A percentile compares a stretch with the other conserved stretches of the same genome.
These are phyloP conservation scores for Xestia sexstrigata DNA, from an alignment of 2,888 invertebrate species.

Conservation along the genomic window DNA sequence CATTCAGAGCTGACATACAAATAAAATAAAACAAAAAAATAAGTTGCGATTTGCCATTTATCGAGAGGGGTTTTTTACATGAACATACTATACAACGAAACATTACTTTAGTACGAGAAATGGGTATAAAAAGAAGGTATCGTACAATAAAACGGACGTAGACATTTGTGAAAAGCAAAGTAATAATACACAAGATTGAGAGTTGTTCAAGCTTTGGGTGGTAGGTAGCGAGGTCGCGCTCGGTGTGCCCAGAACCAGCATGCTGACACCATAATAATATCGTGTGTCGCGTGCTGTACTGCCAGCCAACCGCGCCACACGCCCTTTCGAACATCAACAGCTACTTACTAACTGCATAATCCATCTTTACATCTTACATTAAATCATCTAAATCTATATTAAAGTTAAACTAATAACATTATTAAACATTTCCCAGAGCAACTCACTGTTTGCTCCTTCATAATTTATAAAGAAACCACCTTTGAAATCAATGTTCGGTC, in stretches of 20 bases:
- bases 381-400: constrained; percentile 43
- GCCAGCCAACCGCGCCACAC: neutral
- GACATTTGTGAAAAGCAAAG: constrained; percentile 34
- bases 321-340: neutral
- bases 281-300: neutral
- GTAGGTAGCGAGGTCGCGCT: neutral
- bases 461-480: constrained; percentile 41
- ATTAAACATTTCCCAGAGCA: constrained; percentile 42
- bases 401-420: constrained; percentile 60
- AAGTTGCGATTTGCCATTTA: constrained; percentile 51
- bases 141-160: constrained; percentile 33
- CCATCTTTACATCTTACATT: constrained; percentile 50
- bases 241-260: neutral
- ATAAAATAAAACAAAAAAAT: constrained; percentile 50
- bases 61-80: constrained; percentile 22
- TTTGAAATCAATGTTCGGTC: constrained; percentile 29
- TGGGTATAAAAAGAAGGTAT: constrained; percentile 36
- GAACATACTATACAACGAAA: constrained; percentile 40
- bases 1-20: neutral
- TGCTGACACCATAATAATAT: neutral
- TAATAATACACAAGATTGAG: constrained; percentile 36
- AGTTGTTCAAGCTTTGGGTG: constrained; percentile 26
- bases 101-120: constrained; percentile 8
- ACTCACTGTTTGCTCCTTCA: constrained; percentile 23
- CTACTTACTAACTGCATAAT: constrained; percentile 25